phyloP scores from a whole-genome alignment of 2,797 vertebrate genomes.

The Enteromius trimaculatus region DNA sequence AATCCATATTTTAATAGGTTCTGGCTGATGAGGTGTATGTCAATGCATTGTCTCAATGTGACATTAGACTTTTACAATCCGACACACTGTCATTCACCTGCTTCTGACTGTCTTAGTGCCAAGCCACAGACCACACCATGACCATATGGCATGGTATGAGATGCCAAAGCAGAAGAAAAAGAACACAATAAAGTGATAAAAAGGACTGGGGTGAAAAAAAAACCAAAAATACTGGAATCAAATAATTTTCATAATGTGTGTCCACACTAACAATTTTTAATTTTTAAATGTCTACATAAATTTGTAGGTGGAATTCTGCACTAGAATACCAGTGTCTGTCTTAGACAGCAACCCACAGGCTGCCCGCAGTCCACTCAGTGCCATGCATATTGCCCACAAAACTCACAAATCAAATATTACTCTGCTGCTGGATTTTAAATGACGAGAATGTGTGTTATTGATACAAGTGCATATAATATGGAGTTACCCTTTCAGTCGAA shows the following conservation, averaged over 20 bases:
- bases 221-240: not conserved
- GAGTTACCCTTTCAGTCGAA: too few relatives aligned
- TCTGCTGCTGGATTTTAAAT: too few relatives aligned
- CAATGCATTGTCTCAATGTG: not conserved
- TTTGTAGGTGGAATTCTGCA: not conserved
- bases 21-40: not conserved
- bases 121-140: conserved; percentile 10
- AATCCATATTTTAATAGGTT: not conserved
- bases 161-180: conserved; percentile 24
- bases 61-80: not conserved
- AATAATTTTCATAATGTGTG: not conserved
- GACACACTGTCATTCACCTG: conserved; percentile 14
- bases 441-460: too few relatives aligned
- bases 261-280: not conserved
- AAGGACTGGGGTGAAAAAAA: not conserved
- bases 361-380: not conserved
- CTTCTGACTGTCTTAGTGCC: conserved; percentile 12
- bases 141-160: conserved; percentile 21
- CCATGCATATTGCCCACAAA: not conserved
- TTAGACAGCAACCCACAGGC: not conserved
- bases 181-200: not conserved
- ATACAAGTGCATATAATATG: too few relatives aligned
- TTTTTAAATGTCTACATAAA: not conserved
- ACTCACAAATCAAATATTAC: too few relatives aligned
- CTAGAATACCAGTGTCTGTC: not conserved